Evolutionary conservation across 2,888 invertebrate species (phyloP).

Genomic region (Atethmia centrago): DNA sequence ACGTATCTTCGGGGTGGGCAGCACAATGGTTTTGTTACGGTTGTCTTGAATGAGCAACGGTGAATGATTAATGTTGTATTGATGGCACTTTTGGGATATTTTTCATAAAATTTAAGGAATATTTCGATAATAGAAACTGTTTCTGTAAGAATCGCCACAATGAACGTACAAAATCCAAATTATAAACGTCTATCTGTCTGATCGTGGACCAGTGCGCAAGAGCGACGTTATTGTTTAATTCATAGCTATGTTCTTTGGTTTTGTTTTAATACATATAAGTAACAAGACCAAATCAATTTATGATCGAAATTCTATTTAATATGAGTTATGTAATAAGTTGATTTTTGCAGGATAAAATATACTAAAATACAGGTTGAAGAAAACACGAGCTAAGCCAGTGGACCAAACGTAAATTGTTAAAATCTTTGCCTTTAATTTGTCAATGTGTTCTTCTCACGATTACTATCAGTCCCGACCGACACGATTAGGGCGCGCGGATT

Average conservation of each 20-base stretch:
- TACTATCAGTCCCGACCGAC: neutral
- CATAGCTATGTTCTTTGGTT: no score
- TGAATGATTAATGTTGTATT: constrained; percentile 55
- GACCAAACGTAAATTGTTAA: no score
- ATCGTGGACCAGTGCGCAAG: no score
- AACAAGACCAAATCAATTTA: no score
- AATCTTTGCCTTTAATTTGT: no score
- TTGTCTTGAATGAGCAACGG: constrained; percentile 37
- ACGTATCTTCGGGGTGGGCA: constrained; percentile 56
- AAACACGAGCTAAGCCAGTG: neutral
- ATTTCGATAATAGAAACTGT: neutral
- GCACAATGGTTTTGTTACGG: constrained; percentile 42
- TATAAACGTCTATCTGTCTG: no score
- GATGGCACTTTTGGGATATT: constrained; percentile 38
- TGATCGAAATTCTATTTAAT: no score
- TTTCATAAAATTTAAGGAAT: neutral
- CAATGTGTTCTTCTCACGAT: neutral
- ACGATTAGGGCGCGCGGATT: neutral
- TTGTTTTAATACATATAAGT: no score
- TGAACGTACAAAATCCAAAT: neutral
- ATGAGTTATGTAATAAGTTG: no score
- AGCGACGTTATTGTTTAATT: no score
- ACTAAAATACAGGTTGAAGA: neutral
- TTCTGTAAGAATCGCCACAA: neutral
- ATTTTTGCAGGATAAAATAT: neutral